Base-by-base conservation (phyloP, 2,797 vertebrate species). In the Myiotriccus ornatus region DNA sequence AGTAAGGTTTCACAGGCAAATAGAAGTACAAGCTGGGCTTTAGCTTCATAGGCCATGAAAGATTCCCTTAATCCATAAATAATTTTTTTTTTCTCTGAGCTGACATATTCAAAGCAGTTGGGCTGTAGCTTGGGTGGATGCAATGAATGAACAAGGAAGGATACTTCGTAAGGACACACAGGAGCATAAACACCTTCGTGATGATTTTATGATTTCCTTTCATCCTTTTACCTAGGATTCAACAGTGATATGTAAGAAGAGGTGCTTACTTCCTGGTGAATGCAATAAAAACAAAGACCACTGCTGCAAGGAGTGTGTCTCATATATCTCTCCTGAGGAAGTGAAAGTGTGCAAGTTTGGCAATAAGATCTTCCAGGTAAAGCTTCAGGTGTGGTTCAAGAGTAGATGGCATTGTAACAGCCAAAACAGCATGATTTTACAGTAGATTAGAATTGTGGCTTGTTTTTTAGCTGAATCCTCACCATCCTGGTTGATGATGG, bases 341-440 rank as follows among this genome's bases (percentile, higher is more conserved):
- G 93, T 98, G 93, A 99, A 98, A 96, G 98, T 99, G 97, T 99
- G 99, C 98, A 98, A 99, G 84, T 98, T 98, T 82, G 98, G 98
- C 74, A 99, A 98, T 98, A 99, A 99, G 95, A 97, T 99, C 94
- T 99, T 99, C 97, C 98, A 98, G 99, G 99, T 99, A 97, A 98
- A 21, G 84, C 93, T 80, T 60, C 9, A 46, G 64, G 7, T 46
- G n/a, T 77, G 27, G 28, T 14, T 90, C 34, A 6, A 78, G 53
- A 69, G 37, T 7, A 43, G n/a, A 47, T 77, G n/a, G 10, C 24
- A 4, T 55, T 71, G 22, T 41, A 87, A 62, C 14, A 50, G 12
- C 30, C 76, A 41, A 89, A 78, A 20, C 34, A 70, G 44, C 32
- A 57, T 16, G 21, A 69, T 15, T 73, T 84, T 86, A 24, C 47